Evolutionary conservation across 2,888 invertebrate species (phyloP).

Genomic region (Tipula helvola): DNA sequence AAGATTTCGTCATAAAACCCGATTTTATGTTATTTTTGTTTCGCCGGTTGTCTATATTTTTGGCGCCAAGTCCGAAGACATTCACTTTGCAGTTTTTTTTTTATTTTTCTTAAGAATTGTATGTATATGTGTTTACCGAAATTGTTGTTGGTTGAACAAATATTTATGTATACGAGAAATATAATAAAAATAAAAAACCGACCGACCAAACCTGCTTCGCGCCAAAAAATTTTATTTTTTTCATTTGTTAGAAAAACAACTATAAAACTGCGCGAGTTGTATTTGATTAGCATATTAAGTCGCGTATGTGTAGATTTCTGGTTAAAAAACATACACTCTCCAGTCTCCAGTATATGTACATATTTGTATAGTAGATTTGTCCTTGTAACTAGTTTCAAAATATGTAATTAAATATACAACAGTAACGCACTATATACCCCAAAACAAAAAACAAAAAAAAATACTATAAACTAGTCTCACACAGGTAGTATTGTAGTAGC

Average conservation of each 20-base stretch:
- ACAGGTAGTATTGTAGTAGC: background rate
- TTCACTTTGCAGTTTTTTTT: background rate
- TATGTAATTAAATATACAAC: background rate
- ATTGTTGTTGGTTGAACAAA: background rate
- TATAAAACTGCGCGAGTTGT: conserved; percentile 4
- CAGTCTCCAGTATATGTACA: background rate
- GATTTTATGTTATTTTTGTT: background rate
- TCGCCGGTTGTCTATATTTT: background rate
- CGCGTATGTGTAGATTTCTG: background rate
- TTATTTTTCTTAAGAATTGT: background rate
- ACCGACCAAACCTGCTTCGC: background rate
- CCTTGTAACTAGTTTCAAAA: background rate
- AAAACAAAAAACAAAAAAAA: background rate
- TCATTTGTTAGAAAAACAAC: background rate
- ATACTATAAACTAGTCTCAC: background rate
- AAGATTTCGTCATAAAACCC: background rate
- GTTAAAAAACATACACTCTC: background rate
- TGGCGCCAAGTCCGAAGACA: conserved; percentile 4
- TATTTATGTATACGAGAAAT: background rate
- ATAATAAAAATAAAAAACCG: background rate
- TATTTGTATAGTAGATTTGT: background rate
- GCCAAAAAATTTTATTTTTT: background rate
- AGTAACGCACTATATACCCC: background rate
- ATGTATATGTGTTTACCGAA: background rate
- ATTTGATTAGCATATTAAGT: background rate